These are phyloP conservation scores for Podarcis lilfordi DNA, from an alignment of 2,797 vertebrate genomes.

Conservation along the genomic window DNA sequence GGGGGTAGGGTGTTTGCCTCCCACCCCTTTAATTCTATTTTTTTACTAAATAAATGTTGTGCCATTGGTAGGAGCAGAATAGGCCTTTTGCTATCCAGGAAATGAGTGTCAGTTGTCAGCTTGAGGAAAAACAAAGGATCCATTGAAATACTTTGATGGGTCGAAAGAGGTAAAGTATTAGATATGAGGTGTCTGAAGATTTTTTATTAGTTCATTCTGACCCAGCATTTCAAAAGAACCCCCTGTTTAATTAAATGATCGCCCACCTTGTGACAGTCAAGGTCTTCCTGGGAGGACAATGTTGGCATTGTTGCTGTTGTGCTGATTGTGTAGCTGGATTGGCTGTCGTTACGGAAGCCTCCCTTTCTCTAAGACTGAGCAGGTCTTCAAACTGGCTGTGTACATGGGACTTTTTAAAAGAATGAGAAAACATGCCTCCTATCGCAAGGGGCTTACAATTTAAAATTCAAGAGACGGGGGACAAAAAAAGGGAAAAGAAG, in stretches of 20 bases:
- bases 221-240: constrained; percentile 10
- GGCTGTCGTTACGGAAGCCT: not conserved
- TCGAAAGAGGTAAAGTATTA: not conserved
- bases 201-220: constrained; percentile 26
- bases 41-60: constrained; percentile 1
- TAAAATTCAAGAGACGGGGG: not conserved
- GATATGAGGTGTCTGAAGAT: constrained; percentile 18
- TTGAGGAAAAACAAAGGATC: not conserved
- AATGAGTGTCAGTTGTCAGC: not conserved
- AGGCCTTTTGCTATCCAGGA: not conserved
- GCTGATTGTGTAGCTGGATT: not conserved
- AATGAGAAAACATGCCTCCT: not conserved
- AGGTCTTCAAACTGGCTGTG: not conserved
- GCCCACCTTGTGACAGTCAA: not conserved
- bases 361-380: not conserved
- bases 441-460: not conserved
- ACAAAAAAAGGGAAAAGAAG: not conserved
- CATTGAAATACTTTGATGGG: not conserved
- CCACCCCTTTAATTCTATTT: not conserved
- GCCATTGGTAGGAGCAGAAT: not conserved
- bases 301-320: not conserved
- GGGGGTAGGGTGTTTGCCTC: not conserved
- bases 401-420: not conserved
- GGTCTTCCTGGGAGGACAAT: not conserved
- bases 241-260: constrained; percentile 25